phyloP scores from a whole-genome alignment of 2,888 invertebrate genomes.

The Rugalucina vietnamica region DNA sequence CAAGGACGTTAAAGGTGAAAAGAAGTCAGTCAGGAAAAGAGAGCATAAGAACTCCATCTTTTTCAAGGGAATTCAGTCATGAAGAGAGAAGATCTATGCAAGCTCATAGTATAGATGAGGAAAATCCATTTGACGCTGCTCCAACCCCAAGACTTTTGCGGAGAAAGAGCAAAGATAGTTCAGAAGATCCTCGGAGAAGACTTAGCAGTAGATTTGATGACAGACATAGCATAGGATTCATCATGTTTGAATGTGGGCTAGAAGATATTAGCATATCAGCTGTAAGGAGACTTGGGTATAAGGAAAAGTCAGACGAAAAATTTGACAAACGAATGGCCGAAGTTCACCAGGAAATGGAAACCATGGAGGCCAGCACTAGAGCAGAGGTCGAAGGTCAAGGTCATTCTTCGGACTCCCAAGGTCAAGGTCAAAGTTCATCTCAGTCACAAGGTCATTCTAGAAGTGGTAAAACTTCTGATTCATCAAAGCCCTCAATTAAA shows the following conservation, averaged over 20 bases:
- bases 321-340: conserved; percentile 69
- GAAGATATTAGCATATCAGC: conserved; percentile 94
- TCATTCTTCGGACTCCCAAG: not conserved
- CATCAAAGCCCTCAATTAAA: conserved; percentile 3
- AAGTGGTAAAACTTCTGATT: not conserved
- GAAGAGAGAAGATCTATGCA: conserved; percentile 23
- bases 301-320: conserved; percentile 68
- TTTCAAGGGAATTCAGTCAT: conserved; percentile 32
- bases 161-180: conserved; percentile 58
- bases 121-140: conserved; percentile 64
- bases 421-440: conserved; percentile 14
- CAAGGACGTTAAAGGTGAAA: conserved; percentile 35
- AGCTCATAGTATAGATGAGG: conserved; percentile 26
- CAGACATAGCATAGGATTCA: conserved; percentile 86
- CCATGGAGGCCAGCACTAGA: conserved; percentile 66
- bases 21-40: conserved; percentile 50
- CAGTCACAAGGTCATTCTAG: conserved; percentile 14
- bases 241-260: conserved; percentile 98
- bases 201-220: conserved; percentile 21
- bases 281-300: conserved; percentile 85
- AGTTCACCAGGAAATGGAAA: conserved; percentile 60
- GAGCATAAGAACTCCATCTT: conserved; percentile 2
- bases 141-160: conserved; percentile 61
- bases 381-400: conserved; percentile 59
- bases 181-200: conserved; percentile 20